Percentiles rank a stretch among this genome's conserved stretches.
Conservation (phyloP, 2,113 vertebrate genomes). For the Oplegnathus fasciatus region DNA sequence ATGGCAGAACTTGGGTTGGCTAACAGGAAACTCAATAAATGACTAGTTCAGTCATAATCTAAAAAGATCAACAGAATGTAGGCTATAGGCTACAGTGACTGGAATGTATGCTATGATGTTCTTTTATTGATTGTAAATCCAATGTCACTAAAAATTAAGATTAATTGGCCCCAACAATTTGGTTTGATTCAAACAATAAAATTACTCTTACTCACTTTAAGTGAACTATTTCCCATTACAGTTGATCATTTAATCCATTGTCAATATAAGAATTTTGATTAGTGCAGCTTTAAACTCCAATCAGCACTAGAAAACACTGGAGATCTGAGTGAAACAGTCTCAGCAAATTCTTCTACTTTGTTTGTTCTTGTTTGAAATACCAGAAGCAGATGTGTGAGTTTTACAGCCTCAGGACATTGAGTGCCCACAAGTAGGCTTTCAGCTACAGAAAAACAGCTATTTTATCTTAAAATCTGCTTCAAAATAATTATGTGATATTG, state of each 20-base stretch:
- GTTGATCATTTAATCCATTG: background rate
- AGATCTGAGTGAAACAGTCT: background rate
- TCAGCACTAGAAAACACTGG: background rate
- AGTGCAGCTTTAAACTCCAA: background rate
- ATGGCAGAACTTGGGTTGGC: background rate
- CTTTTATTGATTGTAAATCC: background rate
- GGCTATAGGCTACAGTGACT: background rate
- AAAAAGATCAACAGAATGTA: background rate
- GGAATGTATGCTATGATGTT: background rate
- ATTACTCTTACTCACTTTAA: background rate
- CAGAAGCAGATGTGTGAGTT: background rate
- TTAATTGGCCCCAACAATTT: background rate
- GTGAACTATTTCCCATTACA: background rate
- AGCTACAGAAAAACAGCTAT: background rate
- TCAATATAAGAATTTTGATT: background rate
- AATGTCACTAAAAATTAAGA: too few relatives aligned
- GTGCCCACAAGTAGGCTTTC: background rate
- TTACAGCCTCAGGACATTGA: background rate
- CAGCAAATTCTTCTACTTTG: background rate
- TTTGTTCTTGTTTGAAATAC: slow-evolving; percentile 30
- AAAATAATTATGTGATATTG: background rate
- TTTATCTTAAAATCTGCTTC: background rate
- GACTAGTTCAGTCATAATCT: background rate
- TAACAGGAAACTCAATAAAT: background rate
- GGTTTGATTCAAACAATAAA: background rate